Base-by-base conservation (phyloP, 2,888 invertebrate species). In the Orthosia gracilis region DNA sequence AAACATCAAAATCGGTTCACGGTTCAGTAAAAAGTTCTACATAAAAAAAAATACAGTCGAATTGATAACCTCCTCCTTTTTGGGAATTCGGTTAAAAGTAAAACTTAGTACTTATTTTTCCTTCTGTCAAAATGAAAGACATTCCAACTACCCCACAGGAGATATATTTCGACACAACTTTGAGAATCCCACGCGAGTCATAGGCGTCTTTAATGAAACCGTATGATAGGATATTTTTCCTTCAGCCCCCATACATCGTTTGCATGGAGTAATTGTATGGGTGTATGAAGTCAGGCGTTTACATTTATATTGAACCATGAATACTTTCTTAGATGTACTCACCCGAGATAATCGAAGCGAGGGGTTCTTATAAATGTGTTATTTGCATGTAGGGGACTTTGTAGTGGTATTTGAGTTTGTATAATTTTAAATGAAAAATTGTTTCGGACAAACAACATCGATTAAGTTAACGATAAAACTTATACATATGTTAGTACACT, bases 251-350 rank as follows among this genome's bases (percentile, higher is more conserved):
- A 70, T 63, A 78, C 76, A 64, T 78, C 79, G 65, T 78, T 80
- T 76, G 75, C 69, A 79, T 79, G 77, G 78, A 61, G 79, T 87
- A 83, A 87, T 89, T 85, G 80, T 87, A 78, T 85, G 85, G 80
- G 80, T 75, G 80, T 76, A 85, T 85, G 82, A 84, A 84, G 84
- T 83, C 85, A 67, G 63, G 58, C 76, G 62, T 88, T 88, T 85
- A 87, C 88, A 90, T 90, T 89, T 88, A 86, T 90, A 91, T 91
- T 80, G 76, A 62, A 26, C 69, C 55, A 87, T 89, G 88, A 90
- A 87, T 86, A 86, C 66, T 72, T 85, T 84, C 78, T 73, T 13
- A 78, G 63, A 79, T 55, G 63, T 58, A 84, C 52, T 82, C 73
- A 65, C 0, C 55, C 58, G 70, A 71, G 75, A 83, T 82, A 85